Evolutionary conservation across 2,888 invertebrate genomes (phyloP).

Genomic region (Caenorhabditis sp.): DNA sequence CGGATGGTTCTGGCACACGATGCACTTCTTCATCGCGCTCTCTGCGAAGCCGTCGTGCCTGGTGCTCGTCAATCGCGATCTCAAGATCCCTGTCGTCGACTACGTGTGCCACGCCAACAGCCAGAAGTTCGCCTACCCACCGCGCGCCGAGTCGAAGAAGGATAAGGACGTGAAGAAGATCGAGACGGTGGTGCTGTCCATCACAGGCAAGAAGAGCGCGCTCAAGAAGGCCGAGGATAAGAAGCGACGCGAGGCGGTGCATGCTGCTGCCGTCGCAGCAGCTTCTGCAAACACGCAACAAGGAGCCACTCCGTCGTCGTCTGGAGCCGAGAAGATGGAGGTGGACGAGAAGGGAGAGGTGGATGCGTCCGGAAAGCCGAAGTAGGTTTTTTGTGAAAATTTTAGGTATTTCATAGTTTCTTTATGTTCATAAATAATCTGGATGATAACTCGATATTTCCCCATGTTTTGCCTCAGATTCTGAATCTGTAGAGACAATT

Average conservation of each 20-base stretch:
- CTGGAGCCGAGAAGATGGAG: slow-evolving; percentile 49
- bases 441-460: no score
- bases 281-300: not conserved
- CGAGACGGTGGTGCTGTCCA: slow-evolving; percentile 63
- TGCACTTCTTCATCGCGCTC: slow-evolving; percentile 61
- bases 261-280: not conserved
- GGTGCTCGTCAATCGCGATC: slow-evolving; percentile 55
- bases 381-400: not conserved
- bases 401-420: no score
- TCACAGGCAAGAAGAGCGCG: slow-evolving; percentile 62
- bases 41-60: slow-evolving; percentile 63
- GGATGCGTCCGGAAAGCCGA: slow-evolving; percentile 32
- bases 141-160: slow-evolving; percentile 57
- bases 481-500: no score
- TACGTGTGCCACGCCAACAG: slow-evolving; percentile 37
- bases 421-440: no score
- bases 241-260: slow-evolving; percentile 33
- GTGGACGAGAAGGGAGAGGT: slow-evolving; percentile 29
- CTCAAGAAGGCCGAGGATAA: slow-evolving; percentile 45
- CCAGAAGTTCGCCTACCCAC: slow-evolving; percentile 56
- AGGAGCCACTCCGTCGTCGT: not conserved
- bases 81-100: slow-evolving; percentile 54
- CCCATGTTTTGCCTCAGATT: no score
- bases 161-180: slow-evolving; percentile 64
- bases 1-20: slow-evolving; percentile 68